A percentile compares a stretch with the other conserved stretches of the same genome.
phyloP scores from a whole-genome alignment of 1,140 invertebrate species.

The Drosophila sp. region DNA sequence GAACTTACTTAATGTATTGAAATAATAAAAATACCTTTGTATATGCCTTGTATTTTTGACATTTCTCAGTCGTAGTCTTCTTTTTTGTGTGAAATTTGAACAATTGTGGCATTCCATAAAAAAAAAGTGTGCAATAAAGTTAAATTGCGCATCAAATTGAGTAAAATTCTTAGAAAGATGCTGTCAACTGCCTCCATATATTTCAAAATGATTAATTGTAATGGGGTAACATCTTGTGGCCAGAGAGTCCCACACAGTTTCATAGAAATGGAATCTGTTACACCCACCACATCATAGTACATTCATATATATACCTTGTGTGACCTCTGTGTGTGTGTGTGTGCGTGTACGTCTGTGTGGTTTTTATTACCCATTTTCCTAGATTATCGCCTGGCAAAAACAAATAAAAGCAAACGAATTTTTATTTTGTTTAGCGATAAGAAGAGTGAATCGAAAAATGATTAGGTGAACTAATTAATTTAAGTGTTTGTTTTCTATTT shows the following conservation, averaged over 20 bases:
- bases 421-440: slow-evolving; percentile 20
- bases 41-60: no score
- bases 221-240: slow-evolving; percentile 47
- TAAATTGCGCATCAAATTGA: slow-evolving; percentile 72
- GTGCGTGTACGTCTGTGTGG: slow-evolving; percentile 15
- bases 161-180: slow-evolving; percentile 43
- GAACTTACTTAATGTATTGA: no score
- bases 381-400: slow-evolving; percentile 48
- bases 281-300: slow-evolving; percentile 10
- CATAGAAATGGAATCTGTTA: slow-evolving; percentile 32
- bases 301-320: neutral
- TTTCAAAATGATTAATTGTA: slow-evolving; percentile 69
- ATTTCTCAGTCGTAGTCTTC: neutral
- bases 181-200: slow-evolving; percentile 38
- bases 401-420: slow-evolving; percentile 55
- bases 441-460: slow-evolving; percentile 36
- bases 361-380: slow-evolving; percentile 37
- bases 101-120: slow-evolving; percentile 44
- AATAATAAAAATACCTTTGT: no score
- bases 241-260: neutral
- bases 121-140: slow-evolving; percentile 45
- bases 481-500: slow-evolving; percentile 62
- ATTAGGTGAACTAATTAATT: slow-evolving; percentile 67
- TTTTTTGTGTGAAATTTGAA: slow-evolving; percentile 48
- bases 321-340: neutral